Base-by-base conservation (phyloP, 2,113 vertebrate species). In the Anarrhichthys ocellatus region DNA sequence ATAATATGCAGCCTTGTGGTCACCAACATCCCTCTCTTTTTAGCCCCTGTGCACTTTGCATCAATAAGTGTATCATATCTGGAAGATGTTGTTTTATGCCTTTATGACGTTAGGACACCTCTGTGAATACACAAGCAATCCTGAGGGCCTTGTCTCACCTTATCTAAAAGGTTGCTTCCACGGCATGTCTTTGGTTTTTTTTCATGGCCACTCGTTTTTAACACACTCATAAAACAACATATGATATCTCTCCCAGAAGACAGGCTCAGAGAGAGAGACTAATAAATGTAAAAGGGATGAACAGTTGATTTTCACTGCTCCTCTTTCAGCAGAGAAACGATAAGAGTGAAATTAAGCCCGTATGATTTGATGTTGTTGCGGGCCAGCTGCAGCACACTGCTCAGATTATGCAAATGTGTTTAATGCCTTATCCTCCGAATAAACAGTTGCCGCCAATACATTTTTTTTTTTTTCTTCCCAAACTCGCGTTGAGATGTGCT, bases 401-500 rank as follows among this genome's bases (percentile, higher is more conserved):
- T 88, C 67, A 81, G 85, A 91, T 93, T 94, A 93, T 92, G 91
- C 65, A 90, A 92, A 92, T 90, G 65, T 46, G 0, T 88, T 87
- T 87, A 87, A 91, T 87, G 74, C 81, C 77, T 83, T 87, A 83
- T 89, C 86, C 77, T 74, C 81, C 81, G 83, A 91, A 90, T 88
- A 88, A 88, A 93, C 81, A 87, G 76, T 76, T 85, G 59, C 81
- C 48, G 75, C 81, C 71, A 86, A 76, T 90, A 75, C 15, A 58
- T 58, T 52, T n/a, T 56, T 11, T 27, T 11, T 27, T 27, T 56
- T 5, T 85, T 84, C 64, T 72, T 20, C 6, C 63, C 68, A 36
- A 79, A 76, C 64, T 76, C 27, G 17, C 65, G 84, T 88, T 24
- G 61, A 68, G 81, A 80, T 84, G 76, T 69, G 54, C 81, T 87